Conservation (phyloP, 2,113 vertebrate genomes). For the Rhineura floridana region DNA sequence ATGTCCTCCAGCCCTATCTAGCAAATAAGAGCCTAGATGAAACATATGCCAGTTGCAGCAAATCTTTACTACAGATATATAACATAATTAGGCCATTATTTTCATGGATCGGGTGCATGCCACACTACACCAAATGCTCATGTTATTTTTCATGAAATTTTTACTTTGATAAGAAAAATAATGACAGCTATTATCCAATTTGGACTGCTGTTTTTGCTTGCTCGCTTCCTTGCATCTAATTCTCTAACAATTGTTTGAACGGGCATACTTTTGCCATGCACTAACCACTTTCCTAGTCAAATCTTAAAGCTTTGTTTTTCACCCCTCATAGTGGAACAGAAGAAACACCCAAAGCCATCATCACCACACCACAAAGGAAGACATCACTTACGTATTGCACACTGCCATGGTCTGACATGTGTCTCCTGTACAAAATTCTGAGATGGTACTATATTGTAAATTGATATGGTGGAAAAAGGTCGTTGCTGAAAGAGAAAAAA, state of each 20-base stretch:
- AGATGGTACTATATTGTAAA: conserved; percentile 99
- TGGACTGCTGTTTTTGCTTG: not conserved
- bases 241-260: not conserved
- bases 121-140: too few species aligned
- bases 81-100: not conserved
- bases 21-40: not conserved
- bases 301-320: not conserved
- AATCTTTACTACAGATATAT: not conserved
- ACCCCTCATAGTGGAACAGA: not conserved
- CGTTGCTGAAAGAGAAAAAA: conserved; percentile 82
- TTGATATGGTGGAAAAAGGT: conserved; percentile 99
- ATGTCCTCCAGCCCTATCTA: too few species aligned
- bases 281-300: not conserved
- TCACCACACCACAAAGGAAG: not conserved
- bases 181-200: not conserved
- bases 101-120: not conserved
- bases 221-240: not conserved
- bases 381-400: conserved; percentile 92
- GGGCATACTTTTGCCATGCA: not conserved
- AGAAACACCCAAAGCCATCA: not conserved
- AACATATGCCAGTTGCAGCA: not conserved
- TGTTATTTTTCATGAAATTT: not conserved
- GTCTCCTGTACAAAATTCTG: conserved; percentile 98
- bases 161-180: not conserved
- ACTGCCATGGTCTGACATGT: conserved; percentile 97